Base-by-base conservation (phyloP, 2,113 vertebrate genomes). In the Apeltes quadracus region DNA sequence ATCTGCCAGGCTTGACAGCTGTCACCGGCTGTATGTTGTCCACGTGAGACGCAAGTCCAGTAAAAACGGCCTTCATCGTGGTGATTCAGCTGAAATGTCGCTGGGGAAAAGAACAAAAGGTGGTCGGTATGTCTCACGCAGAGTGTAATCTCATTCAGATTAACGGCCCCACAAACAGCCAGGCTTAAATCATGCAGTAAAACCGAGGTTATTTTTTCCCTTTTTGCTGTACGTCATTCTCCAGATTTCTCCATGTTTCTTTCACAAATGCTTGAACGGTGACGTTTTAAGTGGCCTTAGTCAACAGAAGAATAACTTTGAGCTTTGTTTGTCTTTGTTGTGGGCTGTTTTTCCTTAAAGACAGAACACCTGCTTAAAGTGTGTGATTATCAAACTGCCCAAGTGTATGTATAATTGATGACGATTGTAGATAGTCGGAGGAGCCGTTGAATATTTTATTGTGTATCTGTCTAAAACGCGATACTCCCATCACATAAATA, bases 1-100 rank as follows among this genome's bases (percentile, higher is more conserved):
- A 50, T 41, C 76, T 71, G 51, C 69, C 70, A 23, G 59, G 61
- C 69, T 48, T 68, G 74, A 88, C 79, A 89, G 75, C 71, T 81
- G 72, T 80, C 80, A 62, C 67, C 73, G 78, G 56, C 56, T 76
- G 68, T 11, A 16, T 11, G 1, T 13, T 69, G 63, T n/a, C 75
- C 12, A 3, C 53, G 20, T 27, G 0, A 36, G 58, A 27, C 36
- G 25, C 55, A 10, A 76, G 11, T 57, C 46, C 5, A 63, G 27
- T 27, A 46, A 62, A 77, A 82, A 79, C 53, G 44, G 36, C n/a
- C n/a, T n/a, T n/a, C n/a, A n/a, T n/a, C n/a, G n/a, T 53, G 46
- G 61, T 32, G 18, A 13, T 41, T 14, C 12, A 3, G 27, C 10
- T 63, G 2, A 50, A 65, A 23, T n/a, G 11, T 46, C 16, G 36